Percentiles rank a stretch among this genome's conserved stretches.
Conservation (phyloP, 2,113 vertebrate species). For the Aspiorhynchus laticeps region DNA sequence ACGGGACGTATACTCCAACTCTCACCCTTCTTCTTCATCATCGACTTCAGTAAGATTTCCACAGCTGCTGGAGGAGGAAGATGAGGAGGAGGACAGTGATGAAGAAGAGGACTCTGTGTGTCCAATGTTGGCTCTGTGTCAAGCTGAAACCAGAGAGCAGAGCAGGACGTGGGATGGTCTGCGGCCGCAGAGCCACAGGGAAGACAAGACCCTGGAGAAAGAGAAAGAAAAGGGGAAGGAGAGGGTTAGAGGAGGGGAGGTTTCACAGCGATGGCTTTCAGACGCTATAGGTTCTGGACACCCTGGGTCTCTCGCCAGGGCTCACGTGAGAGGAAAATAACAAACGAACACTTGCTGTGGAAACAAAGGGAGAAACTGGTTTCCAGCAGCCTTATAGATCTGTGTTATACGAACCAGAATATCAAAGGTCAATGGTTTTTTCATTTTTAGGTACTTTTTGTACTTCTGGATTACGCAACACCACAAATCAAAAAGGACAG, state of each 20-base stretch:
- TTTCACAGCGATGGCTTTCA: constrained; percentile 75
- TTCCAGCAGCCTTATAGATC: constrained; percentile 20
- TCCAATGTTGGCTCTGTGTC: constrained; percentile 70
- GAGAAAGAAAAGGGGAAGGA: constrained; percentile 55
- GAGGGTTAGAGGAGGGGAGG: constrained; percentile 26
- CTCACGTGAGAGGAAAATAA: constrained; percentile 46
- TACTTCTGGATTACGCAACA: not conserved
- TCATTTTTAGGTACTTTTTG: not conserved
- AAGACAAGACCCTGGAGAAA: constrained; percentile 57
- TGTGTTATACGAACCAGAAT: not conserved
- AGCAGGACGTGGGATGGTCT: constrained; percentile 65
- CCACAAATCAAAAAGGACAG: constrained; percentile 57
- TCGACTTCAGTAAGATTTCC: constrained; percentile 73
- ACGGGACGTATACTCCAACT: constrained; percentile 63
- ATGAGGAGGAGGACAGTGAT: constrained; percentile 68
- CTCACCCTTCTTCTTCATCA: constrained; percentile 67
- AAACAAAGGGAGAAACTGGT: constrained; percentile 8
- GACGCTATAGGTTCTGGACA: constrained; percentile 76
- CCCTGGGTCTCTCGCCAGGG: constrained; percentile 48
- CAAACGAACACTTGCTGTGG: not conserved
- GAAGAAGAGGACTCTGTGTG: constrained; percentile 73
- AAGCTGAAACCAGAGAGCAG: constrained; percentile 72
- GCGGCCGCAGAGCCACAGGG: constrained; percentile 69
- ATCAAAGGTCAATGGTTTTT: not conserved
- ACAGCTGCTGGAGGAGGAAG: constrained; percentile 78